Conservation (phyloP, 2,797 vertebrate species). For the Onychomys torridus region DNA sequence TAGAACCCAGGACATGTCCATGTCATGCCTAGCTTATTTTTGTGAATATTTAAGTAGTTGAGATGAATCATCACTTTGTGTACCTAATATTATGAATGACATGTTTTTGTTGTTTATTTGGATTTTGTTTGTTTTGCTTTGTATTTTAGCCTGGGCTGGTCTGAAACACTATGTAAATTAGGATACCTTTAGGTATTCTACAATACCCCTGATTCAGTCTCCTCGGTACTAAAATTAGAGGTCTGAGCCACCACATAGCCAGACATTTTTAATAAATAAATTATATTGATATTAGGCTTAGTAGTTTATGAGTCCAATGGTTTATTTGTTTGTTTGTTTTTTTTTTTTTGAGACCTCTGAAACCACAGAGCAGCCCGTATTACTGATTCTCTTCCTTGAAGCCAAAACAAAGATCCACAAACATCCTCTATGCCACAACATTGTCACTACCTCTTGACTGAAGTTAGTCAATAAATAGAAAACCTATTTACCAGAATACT, state of each 20-base stretch:
- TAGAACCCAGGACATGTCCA: too few species aligned
- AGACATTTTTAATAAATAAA: conserved; percentile 28
- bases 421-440: not conserved
- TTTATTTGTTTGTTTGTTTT: not conserved
- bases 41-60: not conserved
- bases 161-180: not conserved
- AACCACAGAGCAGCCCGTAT: not conserved
- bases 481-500: not conserved
- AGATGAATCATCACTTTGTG: not conserved
- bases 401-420: not conserved
- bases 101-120: not conserved
- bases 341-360: not conserved
- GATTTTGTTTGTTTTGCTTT: not conserved
- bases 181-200: not conserved
- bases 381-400: not conserved
- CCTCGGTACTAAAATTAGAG: not conserved
- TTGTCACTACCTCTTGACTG: not conserved
- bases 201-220: not conserved
- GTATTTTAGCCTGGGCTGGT: too few species aligned
- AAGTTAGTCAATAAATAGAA: not conserved
- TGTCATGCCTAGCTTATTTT: not conserved
- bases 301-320: not conserved
- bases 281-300: not conserved
- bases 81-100: not conserved
- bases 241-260: not conserved